phyloP scores from a whole-genome alignment of 2,797 vertebrate genomes.

The Diceros bicornis region DNA sequence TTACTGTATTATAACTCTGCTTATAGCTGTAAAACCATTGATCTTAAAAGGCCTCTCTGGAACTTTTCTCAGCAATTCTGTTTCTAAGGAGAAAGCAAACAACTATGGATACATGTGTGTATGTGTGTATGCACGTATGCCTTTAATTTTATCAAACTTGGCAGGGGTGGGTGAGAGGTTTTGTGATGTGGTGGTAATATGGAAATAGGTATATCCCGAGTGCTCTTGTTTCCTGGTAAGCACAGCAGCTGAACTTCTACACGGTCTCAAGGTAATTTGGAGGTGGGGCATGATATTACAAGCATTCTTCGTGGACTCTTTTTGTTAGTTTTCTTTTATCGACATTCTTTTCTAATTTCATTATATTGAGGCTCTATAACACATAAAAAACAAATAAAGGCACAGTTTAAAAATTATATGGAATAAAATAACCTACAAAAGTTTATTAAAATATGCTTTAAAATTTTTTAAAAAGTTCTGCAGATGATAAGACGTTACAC shows the following conservation, averaged over 20 bases:
- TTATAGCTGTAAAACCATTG: not conserved
- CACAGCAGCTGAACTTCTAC: rapidly evolving
- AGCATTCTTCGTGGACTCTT: not conserved
- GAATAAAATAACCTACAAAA: conserved; percentile 37
- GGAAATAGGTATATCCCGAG: no score
- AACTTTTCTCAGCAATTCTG: not conserved
- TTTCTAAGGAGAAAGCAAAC: not conserved
- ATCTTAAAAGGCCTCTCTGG: not conserved
- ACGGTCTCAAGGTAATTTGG: not conserved
- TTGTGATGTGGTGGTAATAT: not conserved
- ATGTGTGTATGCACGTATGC: not conserved
- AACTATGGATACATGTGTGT: not conserved
- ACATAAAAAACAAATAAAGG: conserved; percentile 54
- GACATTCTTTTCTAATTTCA: not conserved
- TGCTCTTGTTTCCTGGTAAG: not conserved
- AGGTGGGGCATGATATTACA: not conserved
- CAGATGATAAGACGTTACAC: not conserved
- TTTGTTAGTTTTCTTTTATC: not conserved
- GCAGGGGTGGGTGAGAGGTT: no score
- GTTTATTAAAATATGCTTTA: conserved; percentile 66
- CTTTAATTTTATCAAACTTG: not conserved
- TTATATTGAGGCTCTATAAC: not conserved
- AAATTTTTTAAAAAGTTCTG: not conserved
- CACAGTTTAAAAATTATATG: conserved; percentile 11
- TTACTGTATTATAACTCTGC: not conserved